Evolutionary conservation across 1,140 invertebrate species (phyloP).

Genomic region (Lepidurus couesii): DNA sequence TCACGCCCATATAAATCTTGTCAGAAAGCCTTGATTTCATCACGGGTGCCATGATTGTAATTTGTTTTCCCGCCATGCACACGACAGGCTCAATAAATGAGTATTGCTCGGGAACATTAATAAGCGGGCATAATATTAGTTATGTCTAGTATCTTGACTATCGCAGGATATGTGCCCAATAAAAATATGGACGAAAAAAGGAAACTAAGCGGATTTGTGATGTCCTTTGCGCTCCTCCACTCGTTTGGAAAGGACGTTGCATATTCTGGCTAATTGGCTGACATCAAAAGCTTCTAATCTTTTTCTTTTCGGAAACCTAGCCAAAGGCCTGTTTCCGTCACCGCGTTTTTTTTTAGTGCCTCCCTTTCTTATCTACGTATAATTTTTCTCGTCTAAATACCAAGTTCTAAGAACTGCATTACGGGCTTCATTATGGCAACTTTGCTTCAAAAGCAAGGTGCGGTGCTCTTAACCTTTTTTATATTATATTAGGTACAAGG

Average conservation of each 20-base stretch:
- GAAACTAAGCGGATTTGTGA: background rate
- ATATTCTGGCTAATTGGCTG: background rate
- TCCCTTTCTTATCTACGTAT: no score
- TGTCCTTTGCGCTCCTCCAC: background rate
- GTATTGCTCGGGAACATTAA: background rate
- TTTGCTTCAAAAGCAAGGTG: no score
- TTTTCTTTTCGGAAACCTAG: background rate
- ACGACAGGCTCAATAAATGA: background rate
- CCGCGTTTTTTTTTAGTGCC: no score
- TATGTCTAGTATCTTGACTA: background rate
- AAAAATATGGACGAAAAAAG: background rate
- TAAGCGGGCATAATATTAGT: background rate
- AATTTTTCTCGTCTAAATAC: no score
- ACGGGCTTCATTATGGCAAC: no score
- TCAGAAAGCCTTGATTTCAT: background rate
- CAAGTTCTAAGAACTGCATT: no score
- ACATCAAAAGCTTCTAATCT: background rate
- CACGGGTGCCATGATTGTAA: background rate
- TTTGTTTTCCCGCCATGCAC: background rate
- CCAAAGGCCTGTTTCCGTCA: no score
- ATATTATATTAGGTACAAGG: no score
- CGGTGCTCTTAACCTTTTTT: no score
- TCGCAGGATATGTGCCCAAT: background rate
- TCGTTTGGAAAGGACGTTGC: background rate
- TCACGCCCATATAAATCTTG: conserved; percentile 10